Base-by-base conservation (phyloP, 2,888 invertebrate genomes). In the Agrotis segetum region DNA sequence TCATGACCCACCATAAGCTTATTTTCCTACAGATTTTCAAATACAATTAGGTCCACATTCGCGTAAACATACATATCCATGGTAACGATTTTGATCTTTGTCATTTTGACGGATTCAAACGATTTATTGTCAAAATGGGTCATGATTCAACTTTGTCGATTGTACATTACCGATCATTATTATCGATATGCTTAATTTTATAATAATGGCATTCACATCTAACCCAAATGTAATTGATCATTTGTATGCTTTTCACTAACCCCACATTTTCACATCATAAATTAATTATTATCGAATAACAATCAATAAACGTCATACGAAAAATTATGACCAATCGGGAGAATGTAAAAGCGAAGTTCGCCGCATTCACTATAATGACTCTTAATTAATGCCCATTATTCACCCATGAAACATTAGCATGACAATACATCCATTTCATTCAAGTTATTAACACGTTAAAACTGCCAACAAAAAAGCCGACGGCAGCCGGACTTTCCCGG, bases 361-460 rank as follows among this genome's bases (percentile, higher is more conserved):
- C 53, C 17, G 6, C 60, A 64, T 79, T 69, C 11, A 79, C 56
- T 52, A 60, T 60, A 67, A 80, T 62, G 69, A 34, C 70, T 56
- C 59, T 67, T 74, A 79, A 67, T 79, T 34, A 67, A 74, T 60
- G 44, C 17, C 61, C 50, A 67, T 76, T 67, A 71, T 55, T 64
- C 47, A 67, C 29, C 46, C 44, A 29, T 62, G 40, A 63, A 78
- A 71, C 61, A 71, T 80, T 55, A 63, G 40, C 34, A 64, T 55
- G 49, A 58, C 60, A 70, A 58, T 71, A 79, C 44, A 66, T 70
- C 40, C 21, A 76, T 81, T 70, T 59, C 58, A 67, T 59, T 44
- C n/a, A 70, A 69, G 19, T 74, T 72, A 78, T 61, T 50, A 72
- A 60, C 68, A 67, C 52, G 29, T 64, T 47, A 40, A 77, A 59